Evolutionary conservation across 2,888 invertebrate species (phyloP), one percentile per base, ranked within the genome.

Genomic region (Netelia virgata): DNA sequence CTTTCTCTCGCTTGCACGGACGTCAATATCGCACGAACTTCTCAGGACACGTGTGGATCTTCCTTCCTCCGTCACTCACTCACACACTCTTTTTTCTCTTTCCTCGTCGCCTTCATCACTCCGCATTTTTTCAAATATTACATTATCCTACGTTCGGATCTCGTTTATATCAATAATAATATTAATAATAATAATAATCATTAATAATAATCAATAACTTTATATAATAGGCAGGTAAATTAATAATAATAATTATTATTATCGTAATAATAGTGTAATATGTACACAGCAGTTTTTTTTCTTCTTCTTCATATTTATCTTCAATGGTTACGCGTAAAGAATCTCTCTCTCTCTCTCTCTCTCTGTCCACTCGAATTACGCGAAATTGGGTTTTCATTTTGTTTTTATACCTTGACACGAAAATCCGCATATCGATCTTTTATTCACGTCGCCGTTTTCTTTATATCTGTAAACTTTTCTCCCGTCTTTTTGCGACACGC

Each of bases 141-240:
- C 83, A 88, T 86, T 88, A 87, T 80, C 82, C 84, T 89, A 86
- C 82, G 64, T 86, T 85, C 68, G 83, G 70, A 82, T 81, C 79
- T 86, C 77, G 20, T 87, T 87, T 84, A 72, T 89, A 89, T 86
- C 86, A 88, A 88, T 89, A 87, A 88, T 89, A 87, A 88, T 89
- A 88, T 86, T 90, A 88, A 87, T 89, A 81, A 85, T 83, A 86
- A 82, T 86, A 85, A 87, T 84, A 87, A 87, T 88, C 84, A 86
- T 87, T 86, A 87, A 87, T 91, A 90, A 89, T 90, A 89, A 90
- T 90, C 88, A 90, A 91, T 92, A 90, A 91, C 92, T 92, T 91
- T 90, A 91, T 92, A 91, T 92, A 91, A 91, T 90, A 91, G 92
- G 92, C 92, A 92, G 91, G 91, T 91, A 92, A 92, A 92, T 90